These are phyloP conservation scores for Struthidea cinerea DNA, from an alignment of 2,113 vertebrate species.

Conservation along the genomic window DNA sequence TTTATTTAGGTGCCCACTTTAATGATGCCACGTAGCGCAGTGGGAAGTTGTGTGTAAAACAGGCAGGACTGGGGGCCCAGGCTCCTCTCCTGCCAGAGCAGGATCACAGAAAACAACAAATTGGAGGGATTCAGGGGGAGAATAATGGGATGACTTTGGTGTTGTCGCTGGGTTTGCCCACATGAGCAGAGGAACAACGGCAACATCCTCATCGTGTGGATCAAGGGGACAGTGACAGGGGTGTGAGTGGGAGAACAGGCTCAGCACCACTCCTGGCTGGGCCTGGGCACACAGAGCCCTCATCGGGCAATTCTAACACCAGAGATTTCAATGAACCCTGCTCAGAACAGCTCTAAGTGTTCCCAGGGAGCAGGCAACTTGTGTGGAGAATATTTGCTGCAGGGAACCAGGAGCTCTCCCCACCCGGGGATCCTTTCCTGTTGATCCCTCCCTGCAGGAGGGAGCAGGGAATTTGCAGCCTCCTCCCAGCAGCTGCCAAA, in stretches of 20 bases:
- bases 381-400: neutral
- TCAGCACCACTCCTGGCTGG: neutral
- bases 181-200: accelerated
- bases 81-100: neutral
- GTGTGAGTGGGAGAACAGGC: neutral
- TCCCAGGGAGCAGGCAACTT: neutral
- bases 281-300: neutral
- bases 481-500: neutral
- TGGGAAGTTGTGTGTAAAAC: neutral
- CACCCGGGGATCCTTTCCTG: neutral
- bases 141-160: neutral
- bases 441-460: neutral
- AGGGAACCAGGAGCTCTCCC: neutral
- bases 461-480: neutral
- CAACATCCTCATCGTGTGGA: neutral
- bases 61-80: neutral
- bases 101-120: neutral
- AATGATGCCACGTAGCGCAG: accelerated
- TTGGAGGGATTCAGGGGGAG: neutral
- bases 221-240: neutral
- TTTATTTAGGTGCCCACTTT: neutral
- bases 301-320: accelerated
- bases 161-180: neutral
- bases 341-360: neutral
- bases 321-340: neutral